A percentile compares a stretch with the other conserved stretches of the same genome.
phyloP scores from a whole-genome alignment of 37 sponge, comb jelly and placozoan genomes.

The Petrosia ficiformis region DNA sequence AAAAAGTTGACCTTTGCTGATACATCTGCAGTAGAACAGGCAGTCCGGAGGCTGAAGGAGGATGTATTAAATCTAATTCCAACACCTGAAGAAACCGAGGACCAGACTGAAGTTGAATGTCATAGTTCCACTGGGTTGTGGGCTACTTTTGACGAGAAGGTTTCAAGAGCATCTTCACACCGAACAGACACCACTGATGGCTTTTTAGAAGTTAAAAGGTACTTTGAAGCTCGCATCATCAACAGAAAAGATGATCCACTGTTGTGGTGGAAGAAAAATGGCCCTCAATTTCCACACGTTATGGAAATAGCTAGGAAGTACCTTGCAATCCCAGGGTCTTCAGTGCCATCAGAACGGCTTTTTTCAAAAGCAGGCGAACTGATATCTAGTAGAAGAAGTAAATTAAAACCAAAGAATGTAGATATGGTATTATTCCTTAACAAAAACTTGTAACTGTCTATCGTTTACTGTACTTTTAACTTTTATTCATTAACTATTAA shows the following conservation, averaged over 20 bases:
- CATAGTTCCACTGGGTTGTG: neutral
- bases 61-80: neutral
- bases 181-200: neutral
- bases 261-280: neutral
- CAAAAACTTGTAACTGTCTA: constrained; percentile 6
- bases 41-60: neutral
- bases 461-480: neutral
- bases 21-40: neutral
- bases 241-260: neutral
- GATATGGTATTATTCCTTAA: constrained; percentile 3
- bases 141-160: neutral
- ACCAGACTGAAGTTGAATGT: neutral
- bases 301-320: neutral
- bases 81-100: neutral
- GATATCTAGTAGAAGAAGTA: neutral
- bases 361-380: constrained; percentile 5
- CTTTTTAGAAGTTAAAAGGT: neutral
- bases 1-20: neutral
- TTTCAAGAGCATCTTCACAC: neutral
- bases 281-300: neutral
- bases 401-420: constrained; percentile 1
- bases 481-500: neutral
- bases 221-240: neutral
- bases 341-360: constrained; percentile 3
- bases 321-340: constrained; percentile 3